Evolutionary conservation across 2,888 invertebrate species (phyloP), one percentile per base, ranked within the genome.

Genomic region (Brachypterus glaber): DNA sequence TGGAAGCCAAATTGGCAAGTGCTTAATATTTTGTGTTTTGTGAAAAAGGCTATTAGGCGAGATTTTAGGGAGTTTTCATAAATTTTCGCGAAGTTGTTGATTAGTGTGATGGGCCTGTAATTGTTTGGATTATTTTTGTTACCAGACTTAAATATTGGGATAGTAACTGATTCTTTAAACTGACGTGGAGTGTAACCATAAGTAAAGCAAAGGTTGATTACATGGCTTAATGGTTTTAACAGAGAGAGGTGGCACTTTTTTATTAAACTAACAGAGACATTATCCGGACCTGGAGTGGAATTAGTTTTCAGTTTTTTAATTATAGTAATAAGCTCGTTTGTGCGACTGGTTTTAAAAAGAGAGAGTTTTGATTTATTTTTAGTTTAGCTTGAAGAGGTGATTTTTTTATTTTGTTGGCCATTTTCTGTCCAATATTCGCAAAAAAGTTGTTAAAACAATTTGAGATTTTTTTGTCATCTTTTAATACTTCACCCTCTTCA

Each of bases 1-100:
- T n/a, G 35, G 11, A 35, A 35, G 7, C 35, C 35, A 15, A 35
- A 35, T 16, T 35, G 35, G 17, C 26, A 27, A 4, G 13, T 35
- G 15, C 25, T 25, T 15, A 35, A 4, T 15, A 35, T 35, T 11
- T 35, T 15, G 12, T 21, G 5, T 21, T 21, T 21, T 21, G 5
- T 5, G 5, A 21, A 21, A 9, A 21, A 21, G 9, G 21, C 5
- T 7, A 9, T 21, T 21, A 21, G 21, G 9, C 21, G 21, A 21
- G 21, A 21, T 21, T 21, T 21, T 9, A 21, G 9, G 9, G n/a
- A n/a, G n/a, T n/a, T n/a, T n/a, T n/a, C n/a, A n/a, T n/a, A 5
- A 21, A 21, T 21, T 5, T 21, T 21, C 9, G 21, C 21, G 9
- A 21, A 21, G 21, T 21, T 21, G 21, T 21, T 21, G 9, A 21